phyloP scores from a whole-genome alignment of 1,140 invertebrate genomes.

The Diorhabda sublineata region DNA sequence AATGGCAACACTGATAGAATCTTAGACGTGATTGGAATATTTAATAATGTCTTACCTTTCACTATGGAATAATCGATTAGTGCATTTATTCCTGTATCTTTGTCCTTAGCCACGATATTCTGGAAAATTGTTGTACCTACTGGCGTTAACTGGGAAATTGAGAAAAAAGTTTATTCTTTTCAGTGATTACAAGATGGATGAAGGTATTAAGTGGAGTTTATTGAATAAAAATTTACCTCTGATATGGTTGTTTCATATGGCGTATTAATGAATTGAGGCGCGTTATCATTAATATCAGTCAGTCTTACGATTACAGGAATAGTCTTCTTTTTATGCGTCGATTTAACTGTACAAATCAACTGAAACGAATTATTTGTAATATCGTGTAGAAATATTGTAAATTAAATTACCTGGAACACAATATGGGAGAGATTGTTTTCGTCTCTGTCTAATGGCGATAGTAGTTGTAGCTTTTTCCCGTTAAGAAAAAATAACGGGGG shows the following conservation, averaged over 20 bases:
- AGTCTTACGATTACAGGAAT: slow-evolving; percentile 86
- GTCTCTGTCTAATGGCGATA: slow-evolving; percentile 80
- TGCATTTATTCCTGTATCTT: slow-evolving; percentile 82
- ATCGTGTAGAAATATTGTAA: background rate
- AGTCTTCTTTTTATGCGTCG: slow-evolving; percentile 69
- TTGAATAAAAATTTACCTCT: slow-evolving; percentile 59
- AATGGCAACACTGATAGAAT: no score
- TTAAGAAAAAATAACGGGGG: slow-evolving; percentile 72
- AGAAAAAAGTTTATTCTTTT: background rate
- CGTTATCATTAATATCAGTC: slow-evolving; percentile 88
- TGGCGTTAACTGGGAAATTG: slow-evolving; percentile 66
- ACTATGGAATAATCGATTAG: slow-evolving; percentile 77
- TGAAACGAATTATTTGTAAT: slow-evolving; percentile 48
- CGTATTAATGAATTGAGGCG: slow-evolving; percentile 71
- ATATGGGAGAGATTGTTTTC: slow-evolving; percentile 80
- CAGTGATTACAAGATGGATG: background rate
- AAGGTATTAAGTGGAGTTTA: no score
- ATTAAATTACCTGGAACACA: slow-evolving; percentile 72
- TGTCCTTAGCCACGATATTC: slow-evolving; percentile 76
- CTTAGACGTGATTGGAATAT: no score
- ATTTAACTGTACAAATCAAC: slow-evolving; percentile 73
- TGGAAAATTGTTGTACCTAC: slow-evolving; percentile 84
- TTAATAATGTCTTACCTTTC: slow-evolving; percentile 49
- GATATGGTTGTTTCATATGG: slow-evolving; percentile 79
- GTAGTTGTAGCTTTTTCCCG: slow-evolving; percentile 75